Evolutionary conservation across 2,888 invertebrate species (phyloP).

Genomic region (Pyrocoelia pectoralis): DNA sequence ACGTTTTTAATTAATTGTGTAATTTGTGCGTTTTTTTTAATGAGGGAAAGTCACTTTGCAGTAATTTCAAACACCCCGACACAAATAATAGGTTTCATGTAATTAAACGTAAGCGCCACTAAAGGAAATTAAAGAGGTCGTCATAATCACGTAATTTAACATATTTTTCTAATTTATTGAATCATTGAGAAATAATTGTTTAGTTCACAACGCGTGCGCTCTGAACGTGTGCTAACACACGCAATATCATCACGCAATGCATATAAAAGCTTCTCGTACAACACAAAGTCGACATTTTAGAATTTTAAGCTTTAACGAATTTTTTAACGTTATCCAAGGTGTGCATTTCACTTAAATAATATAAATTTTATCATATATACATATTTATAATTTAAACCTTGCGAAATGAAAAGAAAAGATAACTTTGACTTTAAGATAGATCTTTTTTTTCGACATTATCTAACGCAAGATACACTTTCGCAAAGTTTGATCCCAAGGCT

Average conservation of each 20-base stretch:
- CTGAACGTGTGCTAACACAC: constrained; percentile 20
- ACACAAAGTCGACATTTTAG: constrained; percentile 27
- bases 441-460: too few relatives aligned
- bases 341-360: not conserved
- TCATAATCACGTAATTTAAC: constrained; percentile 24
- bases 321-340: too few relatives aligned
- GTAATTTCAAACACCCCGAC: too few relatives aligned
- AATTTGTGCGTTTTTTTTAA: not conserved
- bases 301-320: constrained; percentile 16
- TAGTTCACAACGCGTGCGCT: constrained; percentile 32
- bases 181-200: constrained; percentile 33
- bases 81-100: too few relatives aligned
- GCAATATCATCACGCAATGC: constrained; percentile 36
- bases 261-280: constrained; percentile 35
- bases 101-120: constrained; percentile 16
- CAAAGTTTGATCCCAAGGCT: too few relatives aligned
- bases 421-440: too few relatives aligned
- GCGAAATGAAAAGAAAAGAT: too few relatives aligned
- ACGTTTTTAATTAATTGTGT: not conserved
- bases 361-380: too few relatives aligned
- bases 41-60: not conserved
- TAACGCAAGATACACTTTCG: too few relatives aligned
- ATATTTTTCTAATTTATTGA: constrained; percentile 32
- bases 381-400: too few relatives aligned
- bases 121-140: constrained; percentile 24